A percentile compares a stretch with the other conserved stretches of the same genome.
These are phyloP conservation scores for Holocentrus rufus DNA, from an alignment of 2,797 vertebrate species.

Conservation along the genomic window DNA sequence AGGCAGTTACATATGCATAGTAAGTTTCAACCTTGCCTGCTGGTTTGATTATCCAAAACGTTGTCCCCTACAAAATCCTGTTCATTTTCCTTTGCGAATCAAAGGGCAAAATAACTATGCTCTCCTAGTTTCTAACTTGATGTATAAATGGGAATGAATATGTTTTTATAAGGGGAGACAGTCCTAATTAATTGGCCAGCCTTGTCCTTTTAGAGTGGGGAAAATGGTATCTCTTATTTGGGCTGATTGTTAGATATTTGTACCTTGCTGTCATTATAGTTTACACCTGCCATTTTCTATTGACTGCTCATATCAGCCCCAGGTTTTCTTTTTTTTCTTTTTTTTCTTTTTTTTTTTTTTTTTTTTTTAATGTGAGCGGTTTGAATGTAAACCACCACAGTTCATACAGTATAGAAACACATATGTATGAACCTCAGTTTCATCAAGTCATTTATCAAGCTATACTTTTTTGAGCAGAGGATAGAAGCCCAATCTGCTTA, in stretches of 20 bases:
- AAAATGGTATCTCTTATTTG: background rate
- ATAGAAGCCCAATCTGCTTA: constrained; percentile 35
- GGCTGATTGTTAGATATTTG: constrained; percentile 57
- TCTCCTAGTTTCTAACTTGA: background rate
- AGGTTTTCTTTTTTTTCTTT: constrained; percentile 8
- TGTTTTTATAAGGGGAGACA: background rate
- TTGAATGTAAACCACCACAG: constrained; percentile 78
- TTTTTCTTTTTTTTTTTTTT: constrained; percentile 12
- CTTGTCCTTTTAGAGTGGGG: constrained; percentile 1
- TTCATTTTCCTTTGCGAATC: background rate
- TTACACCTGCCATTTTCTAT: constrained; percentile 53
- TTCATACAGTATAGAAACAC: constrained; percentile 45
- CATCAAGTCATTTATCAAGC: constrained; percentile 41
- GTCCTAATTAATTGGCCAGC: constrained; percentile 7
- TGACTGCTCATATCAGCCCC: constrained; percentile 65
- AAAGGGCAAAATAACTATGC: background rate
- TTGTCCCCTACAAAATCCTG: constrained; percentile 12
- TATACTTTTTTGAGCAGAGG: constrained; percentile 22
- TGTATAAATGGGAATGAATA: background rate
- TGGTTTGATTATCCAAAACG: constrained; percentile 27
- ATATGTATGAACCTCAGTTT: background rate
- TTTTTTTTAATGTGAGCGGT: constrained; percentile 64
- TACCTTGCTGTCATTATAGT: constrained; percentile 49
- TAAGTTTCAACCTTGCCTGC: constrained; percentile 35
- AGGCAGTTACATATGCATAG: background rate